Percentiles rank a stretch among this genome's conserved stretches.
These are phyloP conservation scores for Pelecanus crispus DNA, from an alignment of 2,113 vertebrate species.

Conservation along the genomic window DNA sequence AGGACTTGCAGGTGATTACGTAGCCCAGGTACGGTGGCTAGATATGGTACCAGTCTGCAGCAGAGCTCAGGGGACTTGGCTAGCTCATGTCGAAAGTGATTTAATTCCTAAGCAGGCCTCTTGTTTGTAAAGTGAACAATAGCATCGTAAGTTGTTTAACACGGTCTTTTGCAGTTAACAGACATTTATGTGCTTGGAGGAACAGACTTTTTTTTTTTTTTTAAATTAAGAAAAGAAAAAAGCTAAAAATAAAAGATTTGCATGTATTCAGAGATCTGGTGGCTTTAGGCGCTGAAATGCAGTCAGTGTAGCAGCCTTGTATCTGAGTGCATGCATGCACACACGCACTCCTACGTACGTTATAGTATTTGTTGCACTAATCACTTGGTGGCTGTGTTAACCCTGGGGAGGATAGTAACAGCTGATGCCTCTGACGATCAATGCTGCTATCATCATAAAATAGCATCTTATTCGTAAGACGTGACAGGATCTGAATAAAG, in stretches of 20 bases:
- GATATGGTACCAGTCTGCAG: background rate
- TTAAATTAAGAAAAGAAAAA: background rate
- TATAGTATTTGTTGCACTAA: too few relatives aligned
- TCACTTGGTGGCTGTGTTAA: background rate
- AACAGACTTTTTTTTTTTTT: background rate
- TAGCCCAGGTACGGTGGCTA: background rate
- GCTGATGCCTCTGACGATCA: background rate
- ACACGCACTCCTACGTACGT: fast-evolving
- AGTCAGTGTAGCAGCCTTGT: background rate
- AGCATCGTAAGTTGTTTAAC: background rate
- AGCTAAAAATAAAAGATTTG: background rate
- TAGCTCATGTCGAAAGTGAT: background rate
- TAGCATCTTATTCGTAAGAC: background rate
- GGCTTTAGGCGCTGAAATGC: background rate
- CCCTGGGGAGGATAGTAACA: background rate
- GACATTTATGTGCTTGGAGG: background rate
- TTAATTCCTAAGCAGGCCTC: background rate
- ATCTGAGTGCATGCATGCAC: background rate
- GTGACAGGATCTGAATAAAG: background rate
- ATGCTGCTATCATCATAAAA: background rate
- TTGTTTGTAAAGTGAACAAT: background rate
- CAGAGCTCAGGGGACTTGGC: background rate
- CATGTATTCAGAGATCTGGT: background rate
- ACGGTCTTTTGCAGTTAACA: background rate
- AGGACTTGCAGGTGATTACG: background rate